Evolutionary conservation across 2,113 vertebrate genomes (phyloP).

Genomic region (Nesospiza acunhae): DNA sequence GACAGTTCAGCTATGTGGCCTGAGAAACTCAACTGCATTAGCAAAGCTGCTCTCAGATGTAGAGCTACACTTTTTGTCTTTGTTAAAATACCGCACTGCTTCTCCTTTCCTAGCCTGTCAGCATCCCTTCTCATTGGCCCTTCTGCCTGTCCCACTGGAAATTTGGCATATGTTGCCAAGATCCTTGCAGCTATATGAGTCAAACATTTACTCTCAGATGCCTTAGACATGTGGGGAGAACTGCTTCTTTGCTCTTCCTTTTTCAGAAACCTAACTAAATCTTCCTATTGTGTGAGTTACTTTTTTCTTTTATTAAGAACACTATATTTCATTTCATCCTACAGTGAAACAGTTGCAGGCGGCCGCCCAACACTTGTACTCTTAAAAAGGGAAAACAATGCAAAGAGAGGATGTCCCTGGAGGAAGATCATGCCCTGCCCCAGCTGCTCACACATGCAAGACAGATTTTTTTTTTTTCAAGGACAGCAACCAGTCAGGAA

Average conservation of each 20-base stretch:
- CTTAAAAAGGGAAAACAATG: slow-evolving; percentile 32
- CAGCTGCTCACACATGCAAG: background rate
- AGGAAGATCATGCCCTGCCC: background rate
- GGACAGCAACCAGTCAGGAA: background rate
- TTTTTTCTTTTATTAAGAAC: slow-evolving; percentile 50
- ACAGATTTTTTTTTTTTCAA: background rate
- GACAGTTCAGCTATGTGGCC: slow-evolving; percentile 52
- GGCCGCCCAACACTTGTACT: slow-evolving; percentile 8
- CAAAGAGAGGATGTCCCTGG: background rate
- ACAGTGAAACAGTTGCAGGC: background rate
- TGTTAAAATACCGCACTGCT: slow-evolving; percentile 16
- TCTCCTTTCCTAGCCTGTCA: slow-evolving; percentile 19
- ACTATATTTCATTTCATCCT: background rate
- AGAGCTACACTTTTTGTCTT: slow-evolving; percentile 20
- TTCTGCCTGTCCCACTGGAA: slow-evolving; percentile 21
- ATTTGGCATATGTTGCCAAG: background rate
- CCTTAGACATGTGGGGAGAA: background rate
- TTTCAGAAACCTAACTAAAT: slow-evolving; percentile 5
- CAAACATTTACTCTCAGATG: background rate
- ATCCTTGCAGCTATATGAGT: background rate
- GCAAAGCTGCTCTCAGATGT: slow-evolving; percentile 23
- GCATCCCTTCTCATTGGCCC: background rate
- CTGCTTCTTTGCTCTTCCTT: background rate
- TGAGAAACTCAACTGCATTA: slow-evolving; percentile 13
- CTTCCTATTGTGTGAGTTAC: background rate